Evolutionary conservation across 2,888 invertebrate species (phyloP).

Genomic region (Nymphalis polychloros): DNA sequence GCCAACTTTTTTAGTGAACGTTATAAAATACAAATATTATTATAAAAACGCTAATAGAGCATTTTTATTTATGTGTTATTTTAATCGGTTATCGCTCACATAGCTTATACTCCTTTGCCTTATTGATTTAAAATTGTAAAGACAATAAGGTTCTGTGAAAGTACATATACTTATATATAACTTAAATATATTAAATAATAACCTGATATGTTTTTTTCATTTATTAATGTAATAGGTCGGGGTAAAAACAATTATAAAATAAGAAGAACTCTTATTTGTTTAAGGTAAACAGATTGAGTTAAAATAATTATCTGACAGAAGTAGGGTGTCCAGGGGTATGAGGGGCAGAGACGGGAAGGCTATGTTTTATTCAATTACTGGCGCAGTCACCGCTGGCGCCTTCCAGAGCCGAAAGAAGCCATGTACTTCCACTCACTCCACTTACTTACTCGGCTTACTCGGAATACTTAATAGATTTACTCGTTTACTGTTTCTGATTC

Average conservation of each 20-base stretch:
- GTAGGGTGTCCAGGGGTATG: neutral
- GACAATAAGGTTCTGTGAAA: too few relatives aligned
- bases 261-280: neutral
- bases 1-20: too few relatives aligned
- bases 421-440: slow-evolving; percentile 15
- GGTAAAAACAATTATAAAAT: neutral
- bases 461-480: slow-evolving; percentile 10
- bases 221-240: neutral
- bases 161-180: too few relatives aligned
- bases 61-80: too few relatives aligned
- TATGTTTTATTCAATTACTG: slow-evolving; percentile 32
- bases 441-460: slow-evolving; percentile 19
- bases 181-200: too few relatives aligned
- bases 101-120: too few relatives aligned
- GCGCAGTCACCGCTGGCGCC: slow-evolving; percentile 22
- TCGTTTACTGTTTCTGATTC: neutral
- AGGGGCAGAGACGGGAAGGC: slow-evolving; percentile 9
- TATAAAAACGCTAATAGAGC: too few relatives aligned
- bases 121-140: too few relatives aligned
- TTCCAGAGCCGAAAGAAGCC: slow-evolving; percentile 27
- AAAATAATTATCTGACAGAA: slow-evolving; percentile 7
- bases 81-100: too few relatives aligned
- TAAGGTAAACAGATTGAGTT: slow-evolving; percentile 2
- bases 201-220: too few relatives aligned
- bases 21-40: too few relatives aligned